Evolutionary conservation across 2,113 vertebrate species (phyloP).

Genomic region (Thunnus maccoyii): DNA sequence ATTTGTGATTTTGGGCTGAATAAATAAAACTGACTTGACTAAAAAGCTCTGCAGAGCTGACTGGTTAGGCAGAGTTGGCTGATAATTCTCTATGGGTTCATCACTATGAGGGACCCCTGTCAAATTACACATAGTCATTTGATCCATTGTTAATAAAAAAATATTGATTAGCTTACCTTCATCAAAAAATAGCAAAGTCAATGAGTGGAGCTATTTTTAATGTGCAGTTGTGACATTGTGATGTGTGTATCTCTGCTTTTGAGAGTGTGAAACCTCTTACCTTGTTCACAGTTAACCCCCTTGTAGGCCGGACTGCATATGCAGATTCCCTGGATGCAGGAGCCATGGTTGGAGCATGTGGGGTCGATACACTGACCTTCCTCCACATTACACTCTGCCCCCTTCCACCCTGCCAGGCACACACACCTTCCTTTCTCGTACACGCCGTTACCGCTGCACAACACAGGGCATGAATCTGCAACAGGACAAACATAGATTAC

Average conservation of each 20-base stretch:
- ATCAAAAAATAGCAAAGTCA: not conserved
- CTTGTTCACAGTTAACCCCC: conserved; percentile 96
- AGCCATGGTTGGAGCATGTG: conserved; percentile 95
- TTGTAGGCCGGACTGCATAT: conserved; percentile 95
- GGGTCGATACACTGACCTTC: conserved; percentile 97
- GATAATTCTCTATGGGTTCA: not conserved
- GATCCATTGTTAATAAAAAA: conserved; percentile 4
- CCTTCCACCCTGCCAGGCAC: conserved; percentile 95
- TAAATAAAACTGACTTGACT: conserved; percentile 5
- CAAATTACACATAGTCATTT: conserved; percentile 10
- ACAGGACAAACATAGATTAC: conserved; percentile 68
- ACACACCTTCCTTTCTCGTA: conserved; percentile 96
- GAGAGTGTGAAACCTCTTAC: conserved; percentile 74
- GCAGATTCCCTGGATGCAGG: conserved; percentile 94
- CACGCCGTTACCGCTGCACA: conserved; percentile 96
- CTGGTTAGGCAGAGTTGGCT: not conserved
- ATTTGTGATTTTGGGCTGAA: not conserved
- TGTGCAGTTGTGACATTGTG: not conserved
- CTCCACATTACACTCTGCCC: conserved; percentile 94
- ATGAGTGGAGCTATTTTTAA: no score
- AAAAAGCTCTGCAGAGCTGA: not conserved
- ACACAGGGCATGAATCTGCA: conserved; percentile 95
- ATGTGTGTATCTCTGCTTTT: not conserved
- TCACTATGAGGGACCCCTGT: not conserved
- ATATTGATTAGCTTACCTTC: conserved; percentile 1